Base-by-base conservation (phyloP, 1,140 invertebrate genomes). In the Cydia splendana region DNA sequence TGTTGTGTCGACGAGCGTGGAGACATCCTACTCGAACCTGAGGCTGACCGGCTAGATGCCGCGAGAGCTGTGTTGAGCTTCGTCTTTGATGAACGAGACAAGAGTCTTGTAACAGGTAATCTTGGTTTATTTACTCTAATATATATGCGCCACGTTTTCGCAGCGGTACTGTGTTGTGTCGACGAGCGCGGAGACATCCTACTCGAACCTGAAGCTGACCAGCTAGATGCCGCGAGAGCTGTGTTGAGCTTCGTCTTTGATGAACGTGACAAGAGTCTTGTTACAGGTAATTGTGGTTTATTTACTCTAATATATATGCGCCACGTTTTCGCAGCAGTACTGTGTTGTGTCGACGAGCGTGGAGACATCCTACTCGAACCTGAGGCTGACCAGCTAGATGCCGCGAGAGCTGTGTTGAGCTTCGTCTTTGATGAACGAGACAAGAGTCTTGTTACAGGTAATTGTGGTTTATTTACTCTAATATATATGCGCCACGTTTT, bases 401-500 rank as follows among this genome's bases (percentile, higher is more conserved):
- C 83, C 10, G 88, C 87, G 2, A 82, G 80, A 76, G 95, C 96
- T 2, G 91, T 90, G 51, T 95, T 97, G 80, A 95, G 95, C 75
- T 96, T 95, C 87, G 96, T 95, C 1, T 97, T 97, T 83, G 96
- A 97, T 79, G 96, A 95, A 78, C 83, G 95, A 9, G 94, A 95
- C 38, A 95, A 95, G 65, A 94, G 94, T 79, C 83, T 97, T 15
- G 84, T 97, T 38, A 90, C 88, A 53, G 80, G 90, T 92, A 34
- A 34, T 34, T n/a, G n/a, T 89, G 91, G 4, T 3, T 30, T n/a
- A n/a, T n/a, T n/a, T n/a, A n/a, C n/a, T n/a, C n/a, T n/a, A n/a
- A n/a, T n/a, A n/a, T n/a, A n/a, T n/a, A 96, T 98, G 95, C 96
- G 96, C 79, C 96, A 95, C 86, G 94, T 96, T 42, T 95, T 98